Percentiles rank a stretch among this genome's conserved stretches.
These are phyloP conservation scores for Cosmopolites sordidus DNA, from an alignment of 2,888 invertebrate species.

Conservation along the genomic window DNA sequence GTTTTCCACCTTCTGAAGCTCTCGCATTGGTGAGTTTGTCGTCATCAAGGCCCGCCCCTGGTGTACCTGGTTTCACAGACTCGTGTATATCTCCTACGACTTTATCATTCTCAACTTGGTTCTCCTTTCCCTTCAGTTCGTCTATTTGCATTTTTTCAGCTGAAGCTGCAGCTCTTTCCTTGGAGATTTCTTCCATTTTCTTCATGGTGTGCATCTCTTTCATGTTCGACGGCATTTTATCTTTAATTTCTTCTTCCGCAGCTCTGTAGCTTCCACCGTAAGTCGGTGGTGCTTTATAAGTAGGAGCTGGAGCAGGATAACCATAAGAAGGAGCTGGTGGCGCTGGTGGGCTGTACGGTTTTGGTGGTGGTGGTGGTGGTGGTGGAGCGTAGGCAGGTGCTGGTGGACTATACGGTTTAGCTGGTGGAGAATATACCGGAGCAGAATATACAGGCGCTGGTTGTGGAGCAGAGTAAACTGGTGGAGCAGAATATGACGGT, in stretches of 20 bases:
- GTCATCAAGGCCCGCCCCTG: not conserved
- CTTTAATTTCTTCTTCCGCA: conserved; percentile 29
- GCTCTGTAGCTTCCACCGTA: conserved; percentile 33
- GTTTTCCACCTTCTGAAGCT: conserved; percentile 4
- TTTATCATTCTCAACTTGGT: not conserved
- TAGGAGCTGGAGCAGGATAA: conserved; percentile 28
- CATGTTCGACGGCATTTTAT: conserved; percentile 10
- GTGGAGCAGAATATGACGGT: conserved; percentile 5
- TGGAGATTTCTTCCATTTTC: conserved; percentile 35
- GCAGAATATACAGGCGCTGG: conserved; percentile 13
- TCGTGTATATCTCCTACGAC: not conserved
- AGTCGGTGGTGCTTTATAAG: conserved; percentile 3
- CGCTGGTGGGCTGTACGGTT: conserved; percentile 19
- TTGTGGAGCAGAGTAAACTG: conserved; percentile 13
- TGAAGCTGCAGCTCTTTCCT: conserved; percentile 26
- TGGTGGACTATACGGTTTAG: conserved; percentile 6
- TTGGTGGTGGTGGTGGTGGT: conserved; percentile 17
- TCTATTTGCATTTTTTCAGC: conserved; percentile 7
- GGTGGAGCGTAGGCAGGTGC: conserved; percentile 12
- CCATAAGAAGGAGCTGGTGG: conserved; percentile 21
- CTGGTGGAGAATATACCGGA: conserved; percentile 6
- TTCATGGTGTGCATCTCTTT: conserved; percentile 37
- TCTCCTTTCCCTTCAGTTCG: not conserved
- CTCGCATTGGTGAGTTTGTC: not conserved
- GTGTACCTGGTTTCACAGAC: not conserved